phyloP scores from a whole-genome alignment of 2,888 invertebrate genomes.

The Nasonovia ribisnigri region DNA sequence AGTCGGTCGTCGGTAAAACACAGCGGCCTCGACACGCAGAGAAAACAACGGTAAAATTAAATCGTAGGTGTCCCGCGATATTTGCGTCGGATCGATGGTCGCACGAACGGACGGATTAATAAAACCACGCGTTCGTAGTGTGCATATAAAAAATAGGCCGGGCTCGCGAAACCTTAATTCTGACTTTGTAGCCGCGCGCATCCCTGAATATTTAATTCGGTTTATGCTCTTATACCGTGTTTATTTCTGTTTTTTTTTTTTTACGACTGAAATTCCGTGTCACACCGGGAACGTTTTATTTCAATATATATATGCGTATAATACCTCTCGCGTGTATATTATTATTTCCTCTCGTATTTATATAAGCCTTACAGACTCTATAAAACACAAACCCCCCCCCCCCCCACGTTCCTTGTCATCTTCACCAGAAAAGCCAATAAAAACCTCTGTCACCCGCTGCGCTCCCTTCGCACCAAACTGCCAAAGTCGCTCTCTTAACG shows the following conservation, averaged over 20 bases:
- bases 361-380: not conserved
- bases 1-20: not conserved
- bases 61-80: not conserved
- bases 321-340: not conserved
- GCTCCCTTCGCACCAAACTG: not conserved
- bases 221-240: slow-evolving; percentile 25
- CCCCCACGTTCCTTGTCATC: slow-evolving; percentile 25
- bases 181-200: slow-evolving; percentile 7
- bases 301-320: not conserved
- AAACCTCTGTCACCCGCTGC: slow-evolving; percentile 24
- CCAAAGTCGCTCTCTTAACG: slow-evolving; percentile 49
- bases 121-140: not conserved
- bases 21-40: not conserved
- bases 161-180: slow-evolving; percentile 25
- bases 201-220: slow-evolving; percentile 52
- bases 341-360: slow-evolving; percentile 37
- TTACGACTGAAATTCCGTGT: slow-evolving; percentile 40
- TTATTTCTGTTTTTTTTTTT: slow-evolving; percentile 40
- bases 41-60: not conserved
- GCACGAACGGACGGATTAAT: not conserved
- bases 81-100: not conserved
- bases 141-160: not conserved
- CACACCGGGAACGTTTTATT: slow-evolving; percentile 40
- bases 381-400: slow-evolving; percentile 44
- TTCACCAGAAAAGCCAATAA: slow-evolving; percentile 48